These are phyloP conservation scores for Dendroctonus valens DNA, from an alignment of 1,140 invertebrate species.

Conservation along the genomic window DNA sequence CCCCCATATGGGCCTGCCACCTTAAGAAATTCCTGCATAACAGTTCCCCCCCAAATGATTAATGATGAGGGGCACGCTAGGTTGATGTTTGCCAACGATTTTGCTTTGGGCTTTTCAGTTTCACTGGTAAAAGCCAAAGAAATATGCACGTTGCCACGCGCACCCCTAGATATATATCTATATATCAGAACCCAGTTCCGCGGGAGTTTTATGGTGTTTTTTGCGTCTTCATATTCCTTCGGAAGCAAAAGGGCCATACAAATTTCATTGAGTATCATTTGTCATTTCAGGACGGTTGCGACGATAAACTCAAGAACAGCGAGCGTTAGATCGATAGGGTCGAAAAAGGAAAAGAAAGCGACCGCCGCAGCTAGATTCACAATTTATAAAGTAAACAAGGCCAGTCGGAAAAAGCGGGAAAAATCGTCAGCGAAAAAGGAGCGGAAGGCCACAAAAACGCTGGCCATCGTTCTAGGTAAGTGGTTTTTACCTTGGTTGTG, in stretches of 20 bases:
- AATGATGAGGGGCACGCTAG: no score
- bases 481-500: conserved; percentile 25
- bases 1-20: no score
- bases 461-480: conserved; percentile 97
- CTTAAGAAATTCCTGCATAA: no score
- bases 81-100: no score
- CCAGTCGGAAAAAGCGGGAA: conserved; percentile 91
- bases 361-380: conserved; percentile 75
- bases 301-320: conserved; percentile 50
- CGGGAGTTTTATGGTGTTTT: no score
- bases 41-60: no score
- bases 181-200: no score
- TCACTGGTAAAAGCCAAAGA: no score
- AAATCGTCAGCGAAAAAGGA: conserved; percentile 95
- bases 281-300: conserved; percentile 53
- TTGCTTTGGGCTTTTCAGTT: no score
- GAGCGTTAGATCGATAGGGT: conserved; percentile 50
- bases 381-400: conserved; percentile 90
- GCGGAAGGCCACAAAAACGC: conserved; percentile 97
- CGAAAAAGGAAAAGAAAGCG: conserved; percentile 71
- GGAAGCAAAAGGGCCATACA: conserved; percentile 5
- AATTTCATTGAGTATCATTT: conserved; percentile 17
- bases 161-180: no score
- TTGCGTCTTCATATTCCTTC: no score
- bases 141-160: no score